Evolutionary conservation across 2,797 vertebrate genomes (phyloP).

Genomic region (Gymnothorax reevesii): DNA sequence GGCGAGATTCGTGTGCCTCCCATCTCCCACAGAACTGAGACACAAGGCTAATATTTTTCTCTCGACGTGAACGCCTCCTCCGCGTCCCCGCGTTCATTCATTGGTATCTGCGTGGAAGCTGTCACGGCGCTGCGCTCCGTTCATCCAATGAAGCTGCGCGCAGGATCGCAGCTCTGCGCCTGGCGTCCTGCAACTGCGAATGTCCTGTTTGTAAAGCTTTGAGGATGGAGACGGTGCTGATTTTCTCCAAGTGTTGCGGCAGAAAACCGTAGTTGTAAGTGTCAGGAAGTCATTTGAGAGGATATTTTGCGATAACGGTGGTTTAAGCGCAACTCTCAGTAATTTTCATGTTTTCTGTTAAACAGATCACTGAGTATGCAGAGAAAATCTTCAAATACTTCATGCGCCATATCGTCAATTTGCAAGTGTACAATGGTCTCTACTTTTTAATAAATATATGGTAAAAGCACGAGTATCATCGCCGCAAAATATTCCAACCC

Average conservation of each 20-base stretch:
- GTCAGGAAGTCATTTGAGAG: neutral
- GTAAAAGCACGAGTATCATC: neutral
- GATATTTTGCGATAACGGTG: too few species aligned
- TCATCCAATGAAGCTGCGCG: neutral
- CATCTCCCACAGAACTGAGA: slow-evolving; percentile 12
- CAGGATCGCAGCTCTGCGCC: neutral
- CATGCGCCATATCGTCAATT: neutral
- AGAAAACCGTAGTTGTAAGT: neutral
- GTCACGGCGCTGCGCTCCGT: neutral
- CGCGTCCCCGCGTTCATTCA: neutral
- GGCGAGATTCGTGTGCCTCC: neutral
- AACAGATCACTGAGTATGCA: neutral
- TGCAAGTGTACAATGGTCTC: neutral
- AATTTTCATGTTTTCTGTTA: neutral
- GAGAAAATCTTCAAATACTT: neutral
- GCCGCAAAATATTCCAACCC: neutral
- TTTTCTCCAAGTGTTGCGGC: neutral
- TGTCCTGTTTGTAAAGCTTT: neutral
- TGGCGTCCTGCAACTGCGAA: neutral
- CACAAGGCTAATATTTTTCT: slow-evolving; percentile 9
- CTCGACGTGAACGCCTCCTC: neutral
- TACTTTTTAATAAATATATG: neutral
- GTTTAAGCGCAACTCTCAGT: neutral
- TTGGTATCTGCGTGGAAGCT: neutral
- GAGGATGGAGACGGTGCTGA: neutral